Evolutionary conservation across 2,888 invertebrate genomes (phyloP), one percentile per base, ranked within the genome.

Genomic region (Drosophila trichaetosa): DNA sequence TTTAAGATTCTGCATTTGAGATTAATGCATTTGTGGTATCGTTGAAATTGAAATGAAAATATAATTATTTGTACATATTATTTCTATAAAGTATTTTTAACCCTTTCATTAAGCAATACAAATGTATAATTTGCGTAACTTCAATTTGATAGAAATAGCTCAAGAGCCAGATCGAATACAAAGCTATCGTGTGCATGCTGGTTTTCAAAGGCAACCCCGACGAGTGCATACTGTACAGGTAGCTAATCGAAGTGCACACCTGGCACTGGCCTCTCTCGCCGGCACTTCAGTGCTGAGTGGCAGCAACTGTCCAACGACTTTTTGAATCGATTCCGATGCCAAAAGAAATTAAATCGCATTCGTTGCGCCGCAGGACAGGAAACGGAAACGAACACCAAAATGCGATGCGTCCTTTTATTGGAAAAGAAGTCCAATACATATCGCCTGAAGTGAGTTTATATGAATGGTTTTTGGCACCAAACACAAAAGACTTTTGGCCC

Each of bases 311-410:
- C 34, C 52, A 80, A 76, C 71, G 81, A 84, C 79, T 89, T 87
- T 56, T 87, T 83, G 65, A 76, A 89, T 89, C 60, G 79, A 87
- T 69, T 71, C 59, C 64, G 49, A 71, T 76, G 73, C 87, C 83
- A 89, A 89, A 69, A 69, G 66, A 77, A 82, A 87, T 87, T 76
- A 89, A 89, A 81, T 73, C 74, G 70, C 76, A 85, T 86, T 85
- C 81, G 88, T 38, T 85, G 59, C 85, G 81, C 83, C 75, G 79
- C 85, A 77, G 76, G 90, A 79, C 88, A 89, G 86, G 86, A 86
- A 86, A 87, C 86, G 86, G 86, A 86, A 89, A 89, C 74, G 82
- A 34, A 48, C 24, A 66, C 34, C 56, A 69, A 76, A 76, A 67
- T 59, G 36, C 67, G 27, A 46, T 27, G 53, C 46, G 65, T 74